Evolutionary conservation across 1,140 invertebrate species (phyloP), one percentile per base, ranked within the genome.

Genomic region (Zaprionus vittiger): DNA sequence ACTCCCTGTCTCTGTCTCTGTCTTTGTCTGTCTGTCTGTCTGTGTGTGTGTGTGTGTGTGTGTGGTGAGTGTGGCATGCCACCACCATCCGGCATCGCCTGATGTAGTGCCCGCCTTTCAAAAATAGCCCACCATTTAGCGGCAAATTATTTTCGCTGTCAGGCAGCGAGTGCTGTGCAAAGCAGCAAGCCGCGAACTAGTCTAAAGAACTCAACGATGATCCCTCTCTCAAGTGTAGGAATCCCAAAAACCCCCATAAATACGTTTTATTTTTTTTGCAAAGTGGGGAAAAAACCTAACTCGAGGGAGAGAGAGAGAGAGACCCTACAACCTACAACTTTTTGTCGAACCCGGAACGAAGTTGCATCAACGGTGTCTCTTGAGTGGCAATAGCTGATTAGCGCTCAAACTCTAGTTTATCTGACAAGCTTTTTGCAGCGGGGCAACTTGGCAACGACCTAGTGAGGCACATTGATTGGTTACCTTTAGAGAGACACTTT

Each of bases 71-170:
- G 66, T 56, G 65, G 72, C 66, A 74, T 74, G 72, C 73, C 63
- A 34, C 73, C 63, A 34, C 59, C 66, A 74, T 70, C 72, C 72
- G 59, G 72, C 66, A 54, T 55, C 54, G 61, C 31, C 69, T 75
- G 67, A 75, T 75, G 67, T 41, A 75, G 73, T 75, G 73, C 54
- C 41, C 70, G 73, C 60, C 67, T 75, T 73, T 71, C 70, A 71
- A 75, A 75, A 75, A 75, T 75, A 75, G 73, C 73, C 54, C 67
- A 75, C 54, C 73, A 71, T 75, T 75, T 75, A 75, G 73, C 73
- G 67, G 73, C 67, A 75, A 75, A 75, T 75, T 75, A 75, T 75
- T 75, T 75, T 14, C 63, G 67, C 67, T 75, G 73, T 71, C 73
- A 70, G 60, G 52, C 66, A 70, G 67, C 73, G 73, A 70, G 73